Evolutionary conservation across 2,888 invertebrate species (phyloP).

Genomic region (Xylota segnis): DNA sequence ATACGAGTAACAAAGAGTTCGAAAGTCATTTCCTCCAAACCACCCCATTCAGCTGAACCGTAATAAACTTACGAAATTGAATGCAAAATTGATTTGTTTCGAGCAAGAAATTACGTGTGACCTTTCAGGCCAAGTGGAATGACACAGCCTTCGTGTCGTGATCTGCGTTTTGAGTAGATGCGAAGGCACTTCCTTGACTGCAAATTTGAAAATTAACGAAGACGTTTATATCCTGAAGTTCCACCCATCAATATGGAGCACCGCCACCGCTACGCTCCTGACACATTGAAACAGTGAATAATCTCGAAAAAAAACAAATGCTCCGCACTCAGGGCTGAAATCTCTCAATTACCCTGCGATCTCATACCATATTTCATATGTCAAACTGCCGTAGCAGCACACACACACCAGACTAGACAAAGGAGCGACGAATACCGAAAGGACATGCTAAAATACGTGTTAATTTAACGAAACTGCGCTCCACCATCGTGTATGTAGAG

Average conservation of each 20-base stretch:
- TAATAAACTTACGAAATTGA: neutral
- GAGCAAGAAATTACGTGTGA: neutral
- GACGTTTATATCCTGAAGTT: slow-evolving; percentile 1
- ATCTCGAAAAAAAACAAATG: slow-evolving; percentile 43
- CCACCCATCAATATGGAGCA: slow-evolving; percentile 5
- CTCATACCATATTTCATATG: slow-evolving; percentile 18
- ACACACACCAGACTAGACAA: slow-evolving; percentile 5
- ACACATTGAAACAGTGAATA: slow-evolving; percentile 21
- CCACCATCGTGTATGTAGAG: neutral
- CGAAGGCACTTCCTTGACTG: slow-evolving; percentile 8
- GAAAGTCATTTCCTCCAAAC: neutral
- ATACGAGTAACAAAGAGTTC: no score
- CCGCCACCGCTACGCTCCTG: neutral
- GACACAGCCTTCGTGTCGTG: slow-evolving; percentile 10
- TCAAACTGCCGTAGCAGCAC: slow-evolving; percentile 10
- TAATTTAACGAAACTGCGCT: slow-evolving; percentile 57
- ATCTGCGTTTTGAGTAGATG: neutral
- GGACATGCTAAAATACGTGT: slow-evolving; percentile 60
- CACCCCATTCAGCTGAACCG: neutral
- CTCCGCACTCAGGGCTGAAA: slow-evolving; percentile 12
- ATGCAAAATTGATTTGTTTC: slow-evolving; percentile 11
- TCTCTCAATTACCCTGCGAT: slow-evolving; percentile 1
- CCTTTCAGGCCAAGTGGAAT: neutral
- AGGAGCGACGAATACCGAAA: slow-evolving; percentile 17
- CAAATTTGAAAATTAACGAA: slow-evolving; percentile 38